Evolutionary conservation across 2,888 invertebrate genomes (phyloP), one percentile per base, ranked within the genome.

Genomic region (Zaprionus lineosus): DNA sequence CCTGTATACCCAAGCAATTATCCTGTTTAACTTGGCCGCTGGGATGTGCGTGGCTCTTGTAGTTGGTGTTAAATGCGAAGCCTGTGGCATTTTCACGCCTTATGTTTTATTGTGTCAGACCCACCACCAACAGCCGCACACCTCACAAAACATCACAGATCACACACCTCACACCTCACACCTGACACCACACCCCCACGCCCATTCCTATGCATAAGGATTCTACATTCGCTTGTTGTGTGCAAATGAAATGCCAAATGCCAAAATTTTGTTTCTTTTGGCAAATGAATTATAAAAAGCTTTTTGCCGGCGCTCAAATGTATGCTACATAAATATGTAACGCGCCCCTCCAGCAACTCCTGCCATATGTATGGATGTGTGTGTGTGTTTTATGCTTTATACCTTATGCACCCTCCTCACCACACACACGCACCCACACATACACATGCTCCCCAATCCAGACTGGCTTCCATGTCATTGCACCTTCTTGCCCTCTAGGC

Each of bases 1-100:
- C 55, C 66, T 44, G 59, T 71, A 51, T 69, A 59, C 47, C n/a
- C 40, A 19, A 66, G 24, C 72, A 59, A 69, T 71, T 75, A 72
- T 75, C 39, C 55, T 69, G 70, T 63, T 63, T 53, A 62, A 52
- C 70, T 64, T 59, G 53, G 62, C 61, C 60, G 59, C 62, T 44
- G 55, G 60, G 50, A 58, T 39, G 62, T 76, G 75, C 52, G 57
- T 60, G 57, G 39, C 47, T 40, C 46, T 43, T 47, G 53, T 57
- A 58, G 66, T 60, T 74, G 74, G 65, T 63, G 81, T 70, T 74
- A 70, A 82, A 75, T 63, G 64, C 53, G 50, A 33, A 31, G 61
- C 85, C 85, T 53, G 31, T 56, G 79, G 85, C 83, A 62, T 44
- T 84, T 75, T 78, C 67, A 70, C 83, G 74, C 82, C 82, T 69